Conservation (phyloP, 2,888 invertebrate species). For the Sinohyriopsis cumingii region DNA sequence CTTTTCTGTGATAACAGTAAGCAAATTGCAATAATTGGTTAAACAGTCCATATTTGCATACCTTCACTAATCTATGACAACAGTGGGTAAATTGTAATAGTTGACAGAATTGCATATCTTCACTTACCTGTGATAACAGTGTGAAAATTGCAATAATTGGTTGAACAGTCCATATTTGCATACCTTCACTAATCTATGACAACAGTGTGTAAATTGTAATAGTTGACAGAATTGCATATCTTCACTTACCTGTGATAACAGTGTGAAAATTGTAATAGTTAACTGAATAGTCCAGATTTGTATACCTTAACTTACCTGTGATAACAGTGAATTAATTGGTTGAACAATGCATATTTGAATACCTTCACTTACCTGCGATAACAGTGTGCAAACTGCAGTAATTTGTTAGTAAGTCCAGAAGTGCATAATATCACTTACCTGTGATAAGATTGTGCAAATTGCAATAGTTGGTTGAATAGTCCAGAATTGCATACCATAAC, state of each 20-base stretch:
- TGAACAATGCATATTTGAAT: too few species aligned
- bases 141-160: too few species aligned
- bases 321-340: too few species aligned
- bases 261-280: background rate
- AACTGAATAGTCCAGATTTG: too few species aligned
- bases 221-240: too few species aligned
- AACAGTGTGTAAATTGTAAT: too few species aligned
- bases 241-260: background rate
- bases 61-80: background rate
- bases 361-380: background rate
- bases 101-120: background rate
- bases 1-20: background rate
- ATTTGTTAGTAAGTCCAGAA: background rate
- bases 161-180: too few species aligned
- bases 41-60: too few species aligned
- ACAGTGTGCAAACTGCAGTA: background rate
- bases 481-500: slow-evolving; percentile 67
- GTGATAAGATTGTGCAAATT: slow-evolving; percentile 67
- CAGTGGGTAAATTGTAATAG: background rate
- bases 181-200: too few species aligned
- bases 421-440: slow-evolving; percentile 40
- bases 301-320: too few species aligned
- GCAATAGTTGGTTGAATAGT: slow-evolving; percentile 68
- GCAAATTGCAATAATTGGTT: too few species aligned
- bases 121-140: background rate